These are phyloP conservation scores for Drosophila bunnanda DNA, from an alignment of 2,888 invertebrate genomes.

Conservation along the genomic window DNA sequence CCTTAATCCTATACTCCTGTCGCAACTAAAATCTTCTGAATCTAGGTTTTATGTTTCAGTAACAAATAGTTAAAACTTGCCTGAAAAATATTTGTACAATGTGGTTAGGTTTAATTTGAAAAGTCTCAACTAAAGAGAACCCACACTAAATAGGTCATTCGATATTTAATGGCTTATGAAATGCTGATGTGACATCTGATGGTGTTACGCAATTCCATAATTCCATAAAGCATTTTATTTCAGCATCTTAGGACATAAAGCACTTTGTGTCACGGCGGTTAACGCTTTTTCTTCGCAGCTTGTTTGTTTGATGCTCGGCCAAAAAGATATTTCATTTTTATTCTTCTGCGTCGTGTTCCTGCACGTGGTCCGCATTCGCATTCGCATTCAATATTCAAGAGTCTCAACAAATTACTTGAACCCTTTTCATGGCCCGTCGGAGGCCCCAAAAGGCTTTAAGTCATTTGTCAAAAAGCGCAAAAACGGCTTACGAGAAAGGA, in stretches of 20 bases:
- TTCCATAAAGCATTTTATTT: conserved; percentile 32
- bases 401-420: conserved; percentile 77
- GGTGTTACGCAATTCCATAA: conserved; percentile 43
- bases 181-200: conserved; percentile 45
- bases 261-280: conserved; percentile 31
- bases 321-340: conserved; percentile 66
- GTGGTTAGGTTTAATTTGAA: no score
- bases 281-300: conserved; percentile 7
- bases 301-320: conserved; percentile 12
- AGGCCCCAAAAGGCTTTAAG: conserved; percentile 76
- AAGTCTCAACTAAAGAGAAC: neutral
- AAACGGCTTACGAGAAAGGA: conserved; percentile 57
- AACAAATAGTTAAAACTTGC: no score
- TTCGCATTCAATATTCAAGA: conserved; percentile 74
- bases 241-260: conserved; percentile 32
- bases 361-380: conserved; percentile 50
- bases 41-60: neutral
- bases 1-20: no score
- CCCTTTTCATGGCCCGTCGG: conserved; percentile 69
- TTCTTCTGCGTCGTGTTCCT: conserved; percentile 41
- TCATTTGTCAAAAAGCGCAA: conserved; percentile 78
- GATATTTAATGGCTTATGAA: conserved; percentile 45
- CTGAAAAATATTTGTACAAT: neutral
- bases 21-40: neutral
- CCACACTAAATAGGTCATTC: conserved; percentile 6